phyloP scores from a whole-genome alignment of 2,113 vertebrate genomes.

The Lipotes vexillifer region DNA sequence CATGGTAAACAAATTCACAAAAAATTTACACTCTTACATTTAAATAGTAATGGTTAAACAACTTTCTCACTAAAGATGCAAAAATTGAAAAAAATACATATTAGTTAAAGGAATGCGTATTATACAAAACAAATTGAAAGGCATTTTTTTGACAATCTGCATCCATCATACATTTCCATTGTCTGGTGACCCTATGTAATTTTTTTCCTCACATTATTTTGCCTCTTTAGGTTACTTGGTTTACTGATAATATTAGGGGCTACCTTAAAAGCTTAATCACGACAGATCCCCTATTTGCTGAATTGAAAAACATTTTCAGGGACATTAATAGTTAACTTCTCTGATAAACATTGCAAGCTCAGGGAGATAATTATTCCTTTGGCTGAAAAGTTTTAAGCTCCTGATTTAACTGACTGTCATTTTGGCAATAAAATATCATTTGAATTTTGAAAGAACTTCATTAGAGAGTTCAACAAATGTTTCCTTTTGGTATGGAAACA shows the following conservation, averaged over 20 bases:
- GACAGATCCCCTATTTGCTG: not conserved
- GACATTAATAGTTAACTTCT: not conserved
- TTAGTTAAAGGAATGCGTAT: not conserved
- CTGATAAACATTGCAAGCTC: not conserved
- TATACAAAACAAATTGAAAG: not conserved
- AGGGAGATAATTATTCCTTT: not conserved
- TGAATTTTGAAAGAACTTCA: conserved; percentile 7
- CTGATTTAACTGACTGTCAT: not conserved
- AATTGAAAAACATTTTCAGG: not conserved
- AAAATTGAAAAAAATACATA: not conserved
- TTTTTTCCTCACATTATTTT: not conserved
- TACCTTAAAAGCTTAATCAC: not conserved
- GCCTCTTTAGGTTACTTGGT: not conserved
- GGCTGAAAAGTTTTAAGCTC: not conserved
- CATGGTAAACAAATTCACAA: not conserved
- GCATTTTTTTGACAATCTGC: not conserved
- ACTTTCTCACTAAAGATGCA: not conserved
- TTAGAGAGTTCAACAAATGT: not conserved
- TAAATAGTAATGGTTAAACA: not conserved
- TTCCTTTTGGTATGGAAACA: not conserved
- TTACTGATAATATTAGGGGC: not conserved
- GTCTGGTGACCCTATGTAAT: rapidly evolving
- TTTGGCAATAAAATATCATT: not conserved
- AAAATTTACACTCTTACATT: not conserved
- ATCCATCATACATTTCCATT: not conserved